A percentile compares a stretch with the other conserved stretches of the same genome.
phyloP scores from a whole-genome alignment of 2,888 invertebrate species.

The Tiliacea citrago region DNA sequence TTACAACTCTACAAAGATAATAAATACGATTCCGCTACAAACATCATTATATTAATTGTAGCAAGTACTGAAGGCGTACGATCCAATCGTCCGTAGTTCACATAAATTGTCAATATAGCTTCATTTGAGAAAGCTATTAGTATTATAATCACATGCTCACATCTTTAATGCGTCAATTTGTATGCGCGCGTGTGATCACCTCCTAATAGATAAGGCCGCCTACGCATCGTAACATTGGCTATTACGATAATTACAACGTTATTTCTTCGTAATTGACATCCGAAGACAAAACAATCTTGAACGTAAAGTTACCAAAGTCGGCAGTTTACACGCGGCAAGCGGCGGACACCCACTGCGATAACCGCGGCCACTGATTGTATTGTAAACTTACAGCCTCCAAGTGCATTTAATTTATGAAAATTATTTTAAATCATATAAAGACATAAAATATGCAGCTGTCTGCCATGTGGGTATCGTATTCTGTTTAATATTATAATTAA shows the following conservation, averaged over 20 bases:
- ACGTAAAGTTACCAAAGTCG: constrained; percentile 20
- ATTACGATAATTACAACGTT: constrained; percentile 63
- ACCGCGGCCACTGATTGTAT: constrained; percentile 9
- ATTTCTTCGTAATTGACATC: constrained; percentile 62
- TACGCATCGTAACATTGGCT: constrained; percentile 64
- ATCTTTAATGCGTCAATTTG: constrained; percentile 84
- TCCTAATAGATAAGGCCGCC: constrained; percentile 79
- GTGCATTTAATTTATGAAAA: constrained; percentile 9
- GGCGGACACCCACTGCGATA: constrained; percentile 24
- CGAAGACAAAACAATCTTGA: constrained; percentile 57
- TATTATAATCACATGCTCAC: constrained; percentile 78
- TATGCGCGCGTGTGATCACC: constrained; percentile 84
- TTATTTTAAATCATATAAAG: constrained; percentile 20
- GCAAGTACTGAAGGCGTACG: constrained; percentile 6
- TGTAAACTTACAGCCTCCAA: constrained; percentile 19
- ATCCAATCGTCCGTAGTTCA: constrained; percentile 22
- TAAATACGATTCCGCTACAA: not conserved
- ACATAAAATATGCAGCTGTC: constrained; percentile 2
- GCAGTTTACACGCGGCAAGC: constrained; percentile 21
- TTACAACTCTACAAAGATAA: not conserved
- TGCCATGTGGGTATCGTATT: not conserved
- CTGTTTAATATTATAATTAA: constrained; percentile 13
- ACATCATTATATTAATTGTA: constrained; percentile 2
- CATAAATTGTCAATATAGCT: constrained; percentile 81
- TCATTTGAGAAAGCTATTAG: constrained; percentile 82